Conservation (phyloP, 2,888 invertebrate species). For the Cyclophora albipunctata region DNA sequence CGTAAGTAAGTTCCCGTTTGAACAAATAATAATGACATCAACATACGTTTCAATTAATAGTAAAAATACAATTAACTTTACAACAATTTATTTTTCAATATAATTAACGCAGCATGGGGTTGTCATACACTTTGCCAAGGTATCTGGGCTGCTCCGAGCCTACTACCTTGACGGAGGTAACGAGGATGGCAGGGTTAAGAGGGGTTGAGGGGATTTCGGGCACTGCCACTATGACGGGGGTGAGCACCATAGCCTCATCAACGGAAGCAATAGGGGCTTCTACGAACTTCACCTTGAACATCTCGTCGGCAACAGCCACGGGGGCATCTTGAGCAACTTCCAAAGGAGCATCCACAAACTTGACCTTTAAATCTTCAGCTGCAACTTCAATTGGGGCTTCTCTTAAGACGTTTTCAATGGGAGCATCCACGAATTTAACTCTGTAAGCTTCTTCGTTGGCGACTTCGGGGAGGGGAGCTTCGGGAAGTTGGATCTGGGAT, state of each 20-base stretch:
- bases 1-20: too few species aligned
- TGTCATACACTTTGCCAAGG: slow-evolving; percentile 21
- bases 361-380: background rate
- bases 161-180: background rate
- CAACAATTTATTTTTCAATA: too few species aligned
- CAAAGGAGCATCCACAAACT: slow-evolving; percentile 1
- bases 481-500: background rate
- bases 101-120: slow-evolving; percentile 26
- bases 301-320: background rate
- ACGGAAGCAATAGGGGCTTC: slow-evolving; percentile 1
- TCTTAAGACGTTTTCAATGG: background rate
- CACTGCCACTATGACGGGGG: slow-evolving; percentile 1
- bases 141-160: background rate
- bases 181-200: background rate
- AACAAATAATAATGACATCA: too few species aligned
- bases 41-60: too few species aligned
- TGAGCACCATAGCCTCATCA: slow-evolving; percentile 1
- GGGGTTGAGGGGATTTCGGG: background rate
- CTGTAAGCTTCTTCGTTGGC: background rate
- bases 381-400: background rate
- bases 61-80: too few species aligned
- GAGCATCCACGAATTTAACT: background rate
- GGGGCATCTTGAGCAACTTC: background rate
- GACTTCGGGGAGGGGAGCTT: background rate
- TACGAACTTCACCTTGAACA: background rate